Evolutionary conservation across 2,797 vertebrate genomes (phyloP), one percentile per base, ranked within the genome.

Genomic region (Strix occidentalis): DNA sequence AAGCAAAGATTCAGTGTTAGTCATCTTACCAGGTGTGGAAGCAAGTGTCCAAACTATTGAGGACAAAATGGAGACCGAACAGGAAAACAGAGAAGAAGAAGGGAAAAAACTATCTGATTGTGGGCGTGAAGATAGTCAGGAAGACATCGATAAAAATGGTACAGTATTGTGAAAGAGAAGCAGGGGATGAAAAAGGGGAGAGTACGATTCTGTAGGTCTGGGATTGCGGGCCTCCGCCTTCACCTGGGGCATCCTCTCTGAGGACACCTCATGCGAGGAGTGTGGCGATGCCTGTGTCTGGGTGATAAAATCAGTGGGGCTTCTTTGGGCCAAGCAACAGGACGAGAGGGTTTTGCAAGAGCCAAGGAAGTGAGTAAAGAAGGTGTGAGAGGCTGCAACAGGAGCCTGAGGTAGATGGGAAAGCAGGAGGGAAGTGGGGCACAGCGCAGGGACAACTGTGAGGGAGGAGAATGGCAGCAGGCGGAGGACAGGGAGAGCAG

Each of bases 91-190:
- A 21, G 87, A 70, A 57, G 87, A 70, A 57, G 93, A 95, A 82
- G 51, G 11, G 13, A 51, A 84, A 60, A 60, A 45, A 20, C 53
- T 21, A 1, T 76, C 33, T 24, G 43, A 9, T 46, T 4, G 13
- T n/a, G 65, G 91, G 56, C 84, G 31, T 4, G 95, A 97, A 66
- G 95, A 94, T 1, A 79, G 91, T 53, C 90, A 93, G 58, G 91
- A 92, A 77, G 84, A 87, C 66, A 29, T n/a, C 9, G 4, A 60
- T 39, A 87, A 94, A 91, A 94, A 95, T 4, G 97, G 97, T 98
- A 97, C 26, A 13, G 63, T 51, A 54, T 61, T 90, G 37, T 61
- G 51, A 39, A 69, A 39, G 35, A 53, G 4, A 17, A 26, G 31
- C 31, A 25, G 20, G 69, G 65, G 19, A 48, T 63, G 54, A 25